Evolutionary conservation across 2,113 vertebrate species (phyloP).

Genomic region (Caloenas nicobarica): DNA sequence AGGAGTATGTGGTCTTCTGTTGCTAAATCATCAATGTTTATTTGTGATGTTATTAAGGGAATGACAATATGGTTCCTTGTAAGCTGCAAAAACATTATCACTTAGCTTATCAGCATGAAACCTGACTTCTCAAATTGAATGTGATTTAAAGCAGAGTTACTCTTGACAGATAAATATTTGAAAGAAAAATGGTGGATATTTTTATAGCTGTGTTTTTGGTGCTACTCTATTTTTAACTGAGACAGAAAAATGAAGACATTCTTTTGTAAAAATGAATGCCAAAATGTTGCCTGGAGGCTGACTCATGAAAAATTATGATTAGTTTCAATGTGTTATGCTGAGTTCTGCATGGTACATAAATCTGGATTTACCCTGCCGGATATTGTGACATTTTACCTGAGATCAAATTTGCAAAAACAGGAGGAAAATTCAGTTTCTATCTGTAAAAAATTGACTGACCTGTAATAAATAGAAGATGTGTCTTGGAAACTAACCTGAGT

Average conservation of each 20-base stretch:
- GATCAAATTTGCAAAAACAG: not conserved
- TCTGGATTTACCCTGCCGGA: not conserved
- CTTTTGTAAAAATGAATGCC: conserved; percentile 25
- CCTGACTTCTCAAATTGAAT: not conserved
- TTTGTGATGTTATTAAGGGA: not conserved
- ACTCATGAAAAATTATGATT: conserved; percentile 9
- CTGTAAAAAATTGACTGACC: not conserved
- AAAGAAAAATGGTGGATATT: conserved; percentile 2
- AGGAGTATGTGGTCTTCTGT: not conserved
- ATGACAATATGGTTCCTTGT: not conserved
- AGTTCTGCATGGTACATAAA: not conserved
- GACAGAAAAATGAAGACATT: conserved; percentile 7
- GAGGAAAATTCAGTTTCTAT: not conserved
- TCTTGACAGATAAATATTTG: not conserved
- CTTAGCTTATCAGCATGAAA: conserved; percentile 7
- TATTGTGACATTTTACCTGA: conserved; percentile 10
- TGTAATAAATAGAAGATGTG: not conserved
- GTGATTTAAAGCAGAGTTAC: not conserved
- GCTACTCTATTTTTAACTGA: not conserved
- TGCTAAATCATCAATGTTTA: not conserved
- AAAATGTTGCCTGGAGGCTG: conserved; percentile 30
- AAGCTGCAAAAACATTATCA: not conserved
- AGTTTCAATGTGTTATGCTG: not conserved
- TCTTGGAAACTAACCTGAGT: not conserved
- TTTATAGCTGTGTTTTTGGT: not conserved